phyloP scores from a whole-genome alignment of 2,113 vertebrate genomes.

The Macroglossus sobrinus region DNA sequence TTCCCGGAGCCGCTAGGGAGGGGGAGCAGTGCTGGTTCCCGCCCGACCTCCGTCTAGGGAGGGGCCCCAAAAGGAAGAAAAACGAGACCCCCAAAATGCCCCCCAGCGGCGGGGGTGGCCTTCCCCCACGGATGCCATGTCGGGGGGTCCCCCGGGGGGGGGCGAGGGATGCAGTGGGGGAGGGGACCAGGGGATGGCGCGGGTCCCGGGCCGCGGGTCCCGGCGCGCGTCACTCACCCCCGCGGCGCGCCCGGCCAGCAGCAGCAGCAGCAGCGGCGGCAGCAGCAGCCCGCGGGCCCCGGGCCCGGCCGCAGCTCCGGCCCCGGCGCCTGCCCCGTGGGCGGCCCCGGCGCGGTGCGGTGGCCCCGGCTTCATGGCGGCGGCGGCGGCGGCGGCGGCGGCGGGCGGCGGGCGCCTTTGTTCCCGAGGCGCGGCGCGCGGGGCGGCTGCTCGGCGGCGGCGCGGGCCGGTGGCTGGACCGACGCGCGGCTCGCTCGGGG shows the following conservation, averaged over 20 bases:
- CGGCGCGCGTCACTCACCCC: conserved; percentile 64
- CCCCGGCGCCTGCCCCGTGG: conserved; percentile 24
- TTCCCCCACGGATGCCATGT: background rate
- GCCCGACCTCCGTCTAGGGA: background rate
- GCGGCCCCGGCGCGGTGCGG: conserved; percentile 66
- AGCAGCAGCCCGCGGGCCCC: conserved; percentile 69
- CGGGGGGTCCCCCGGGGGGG: background rate
- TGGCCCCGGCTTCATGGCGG: conserved; percentile 75
- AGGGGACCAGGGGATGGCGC: background rate
- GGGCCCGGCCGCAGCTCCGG: conserved; percentile 14
- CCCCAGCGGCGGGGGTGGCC: background rate
- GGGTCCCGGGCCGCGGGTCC: background rate
- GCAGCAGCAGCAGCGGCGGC: conserved; percentile 72
- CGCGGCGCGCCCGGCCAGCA: conserved; percentile 71
- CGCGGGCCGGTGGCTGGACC: conserved; percentile 22
- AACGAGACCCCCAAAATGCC: background rate
- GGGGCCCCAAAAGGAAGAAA: background rate
- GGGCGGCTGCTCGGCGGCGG: conserved; percentile 58
- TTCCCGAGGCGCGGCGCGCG: conserved; percentile 60
- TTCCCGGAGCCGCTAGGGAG: background rate
- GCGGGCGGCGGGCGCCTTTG: conserved; percentile 64
- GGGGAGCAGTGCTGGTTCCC: background rate
- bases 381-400: conserved; percentile 41
- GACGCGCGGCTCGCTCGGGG: conserved; percentile 45
- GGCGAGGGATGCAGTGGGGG: background rate